Conservation (phyloP, 2,797 vertebrate genomes). For the Lemur catta region DNA sequence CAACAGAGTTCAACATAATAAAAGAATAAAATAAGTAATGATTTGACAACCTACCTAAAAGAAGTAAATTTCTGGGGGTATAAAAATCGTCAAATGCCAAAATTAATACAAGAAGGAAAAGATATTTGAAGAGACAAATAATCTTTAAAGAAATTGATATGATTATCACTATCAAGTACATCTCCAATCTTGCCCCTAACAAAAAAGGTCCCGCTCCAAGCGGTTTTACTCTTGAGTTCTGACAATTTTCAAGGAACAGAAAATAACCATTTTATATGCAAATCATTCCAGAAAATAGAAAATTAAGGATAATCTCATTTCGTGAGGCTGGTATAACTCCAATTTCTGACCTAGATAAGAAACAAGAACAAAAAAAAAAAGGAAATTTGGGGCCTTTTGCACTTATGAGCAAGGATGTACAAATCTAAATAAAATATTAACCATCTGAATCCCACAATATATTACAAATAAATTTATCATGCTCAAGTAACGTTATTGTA, state of each 20-base stretch:
- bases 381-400: not conserved
- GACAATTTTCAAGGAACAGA: not conserved
- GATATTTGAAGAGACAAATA: not conserved
- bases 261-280: not conserved
- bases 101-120: not conserved
- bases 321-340: not conserved
- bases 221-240: not conserved
- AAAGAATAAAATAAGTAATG: not conserved
- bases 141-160: not conserved
- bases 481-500: not conserved
- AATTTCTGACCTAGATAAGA: not conserved
- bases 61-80: not conserved
- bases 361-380: not conserved
- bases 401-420: not conserved
- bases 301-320: not conserved
- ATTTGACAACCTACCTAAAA: not conserved
- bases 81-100: not conserved
- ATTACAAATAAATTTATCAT: not conserved
- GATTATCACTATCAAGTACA: not conserved
- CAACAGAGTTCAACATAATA: not conserved
- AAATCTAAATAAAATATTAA: not conserved
- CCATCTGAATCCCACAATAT: not conserved
- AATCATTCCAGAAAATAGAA: not conserved
- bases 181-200: not conserved
- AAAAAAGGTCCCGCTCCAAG: not conserved